Evolutionary conservation across 2,113 vertebrate species (phyloP), one percentile per base, ranked within the genome.

Genomic region (Alethe castanea): DNA sequence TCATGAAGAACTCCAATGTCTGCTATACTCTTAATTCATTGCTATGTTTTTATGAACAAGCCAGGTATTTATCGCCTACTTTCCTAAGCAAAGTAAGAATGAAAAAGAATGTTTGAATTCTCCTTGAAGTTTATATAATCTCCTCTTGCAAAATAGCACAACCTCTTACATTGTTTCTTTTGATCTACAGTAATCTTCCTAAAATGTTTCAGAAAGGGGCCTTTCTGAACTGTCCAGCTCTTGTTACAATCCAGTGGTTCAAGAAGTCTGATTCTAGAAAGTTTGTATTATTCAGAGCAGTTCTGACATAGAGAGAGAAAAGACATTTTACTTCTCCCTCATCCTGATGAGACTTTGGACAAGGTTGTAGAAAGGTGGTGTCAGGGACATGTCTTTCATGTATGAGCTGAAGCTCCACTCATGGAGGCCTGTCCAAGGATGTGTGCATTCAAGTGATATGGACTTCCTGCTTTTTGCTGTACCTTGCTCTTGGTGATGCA

Each of bases 191-290:
- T 91, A 80, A 81, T 77, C 47, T 82, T 82, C 66, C 53, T 90
- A 69, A 85, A 76, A 69, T 67, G 31, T 56, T 66, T 66, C 50
- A n/a, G 52, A 77, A 83, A 62, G 47, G 35, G 17, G 20, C 19
- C 35, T 74, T 83, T 86, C 80, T 86, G 54, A 86, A 72, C 54
- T 93, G 57, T 61, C 90, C 54, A 36, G 42, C 33, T 86, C n/a
- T 79, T 15, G 1, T 57, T 70, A 73, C 54, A 90, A 15, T 62
- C n/a, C 82, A 73, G 50, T 78, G 48, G 23, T 36, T 71, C 35
- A 74, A 72, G 67, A 47, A 14, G 7, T 62, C 71, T 82, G n/a
- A 57, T 53, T 88, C 64, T 50, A 42, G 57, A 72, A 82, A 14
- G 19, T 56, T 79, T 53, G 9, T 72, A 29, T 71, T 59, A 62